phyloP scores from a whole-genome alignment of 2,797 vertebrate genomes.

The Kryptopterus vitreolus region DNA sequence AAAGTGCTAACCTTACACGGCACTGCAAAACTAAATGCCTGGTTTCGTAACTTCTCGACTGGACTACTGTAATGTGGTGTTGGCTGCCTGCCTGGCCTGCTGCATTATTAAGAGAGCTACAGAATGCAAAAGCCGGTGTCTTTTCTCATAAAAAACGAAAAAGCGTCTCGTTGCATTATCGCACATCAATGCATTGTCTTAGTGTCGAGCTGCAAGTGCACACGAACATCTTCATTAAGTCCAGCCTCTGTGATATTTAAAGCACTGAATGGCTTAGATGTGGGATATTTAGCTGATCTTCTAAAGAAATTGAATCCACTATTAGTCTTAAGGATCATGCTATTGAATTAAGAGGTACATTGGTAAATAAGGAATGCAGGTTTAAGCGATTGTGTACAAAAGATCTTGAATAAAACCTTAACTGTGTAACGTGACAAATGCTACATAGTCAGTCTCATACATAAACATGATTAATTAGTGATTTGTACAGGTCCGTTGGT shows the following conservation, averaged over 20 bases:
- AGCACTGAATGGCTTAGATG: neutral
- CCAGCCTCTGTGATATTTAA: neutral
- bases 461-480: too few relatives aligned
- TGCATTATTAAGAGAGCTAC: neutral
- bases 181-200: neutral
- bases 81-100: neutral
- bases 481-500: too few relatives aligned
- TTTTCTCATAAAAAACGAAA: neutral
- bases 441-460: too few relatives aligned
- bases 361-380: too few relatives aligned
- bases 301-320: neutral
- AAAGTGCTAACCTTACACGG: neutral
- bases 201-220: neutral
- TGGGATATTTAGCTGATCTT: neutral
- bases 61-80: neutral
- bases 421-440: too few relatives aligned
- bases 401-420: too few relatives aligned
- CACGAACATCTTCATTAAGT: neutral
- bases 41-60: slow-evolving; percentile 6
- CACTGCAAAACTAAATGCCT: neutral
- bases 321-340: too few relatives aligned
- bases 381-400: too few relatives aligned
- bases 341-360: too few relatives aligned
- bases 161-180: neutral
- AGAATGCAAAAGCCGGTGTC: neutral